Evolutionary conservation across 1,140 invertebrate genomes (phyloP).

Genomic region (Hylyphantes graminicola): DNA sequence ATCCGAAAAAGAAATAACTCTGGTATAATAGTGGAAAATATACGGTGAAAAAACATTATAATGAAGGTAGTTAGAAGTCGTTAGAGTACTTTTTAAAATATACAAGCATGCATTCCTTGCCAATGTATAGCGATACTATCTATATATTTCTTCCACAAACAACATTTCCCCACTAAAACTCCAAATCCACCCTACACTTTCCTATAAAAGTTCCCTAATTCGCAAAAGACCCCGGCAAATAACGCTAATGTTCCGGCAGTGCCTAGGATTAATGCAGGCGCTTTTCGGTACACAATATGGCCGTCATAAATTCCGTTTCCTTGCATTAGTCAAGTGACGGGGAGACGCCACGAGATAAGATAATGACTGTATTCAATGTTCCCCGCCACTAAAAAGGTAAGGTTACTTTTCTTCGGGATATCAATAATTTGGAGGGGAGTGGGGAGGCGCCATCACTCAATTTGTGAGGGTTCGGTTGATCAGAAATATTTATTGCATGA

Average conservation of each 20-base stretch:
- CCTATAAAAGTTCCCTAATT: conserved; percentile 22
- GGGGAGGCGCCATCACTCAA: conserved; percentile 14
- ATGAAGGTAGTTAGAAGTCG: no score
- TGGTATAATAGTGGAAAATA: no score
- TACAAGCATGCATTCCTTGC: no score
- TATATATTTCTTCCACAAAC: no score
- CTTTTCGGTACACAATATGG: conserved; percentile 13
- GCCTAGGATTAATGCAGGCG: conserved; percentile 21
- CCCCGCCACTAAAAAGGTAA: conserved; percentile 8
- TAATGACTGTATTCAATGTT: conserved; percentile 36
- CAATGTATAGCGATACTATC: no score
- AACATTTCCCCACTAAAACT: background rate
- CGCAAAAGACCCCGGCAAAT: background rate
- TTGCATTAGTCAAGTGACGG: conserved; percentile 16
- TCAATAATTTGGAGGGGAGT: background rate
- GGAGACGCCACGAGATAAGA: background rate
- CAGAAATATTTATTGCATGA: no score
- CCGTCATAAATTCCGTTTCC: conserved; percentile 27
- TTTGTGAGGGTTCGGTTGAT: background rate
- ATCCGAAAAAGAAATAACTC: no score
- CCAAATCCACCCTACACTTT: background rate
- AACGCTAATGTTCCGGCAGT: conserved; percentile 6
- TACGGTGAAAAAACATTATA: no score
- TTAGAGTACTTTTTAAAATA: no score
- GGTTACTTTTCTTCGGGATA: background rate